Base-by-base conservation (phyloP, 1,140 invertebrate genomes). In the Periplaneta americana region DNA sequence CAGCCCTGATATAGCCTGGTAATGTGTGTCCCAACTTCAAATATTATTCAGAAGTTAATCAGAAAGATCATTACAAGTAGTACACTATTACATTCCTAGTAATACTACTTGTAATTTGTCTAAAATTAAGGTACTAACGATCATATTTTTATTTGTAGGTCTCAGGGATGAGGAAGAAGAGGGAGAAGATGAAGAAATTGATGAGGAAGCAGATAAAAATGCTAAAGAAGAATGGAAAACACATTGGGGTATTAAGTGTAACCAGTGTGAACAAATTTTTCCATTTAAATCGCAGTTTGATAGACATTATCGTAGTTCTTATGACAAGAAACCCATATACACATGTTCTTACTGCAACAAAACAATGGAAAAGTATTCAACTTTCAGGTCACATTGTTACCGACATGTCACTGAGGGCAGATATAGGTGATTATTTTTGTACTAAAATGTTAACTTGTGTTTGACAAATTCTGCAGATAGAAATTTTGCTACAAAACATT, bases 331-430 rank as follows among this genome's bases (percentile, higher is more conserved):
- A 74, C 86, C 87, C 0, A 84, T 87, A 37, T 88, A 88, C 82
- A 87, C 86, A 22, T 88, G 87, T 82, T 85, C 85, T 6, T 87
- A 85, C 84, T 88, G 87, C 82, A 86, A 87, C 83, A 88, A 87
- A 79, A 84, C 86, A 34, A 84, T 86, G 78, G 85, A 86, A 34
- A 87, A 87, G 78, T 88, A 88, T 85, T 85, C 86, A 10, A 88
- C 86, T 15, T 88, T 87, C 84, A 81, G 87, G 78, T 87, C 87
- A 4, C 87, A 88, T 84, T 87, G 87, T 84, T 87, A 88, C 82
- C 80, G 87, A 34, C 87, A 87, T 81, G 85, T 87, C 80, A 87
- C 86, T 34, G 86, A 87, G 81, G 86, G 86, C 22, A 81, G 87
- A 82, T 88, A 86, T 78, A 87, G 86, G 87, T 87, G 85, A 84